A percentile compares a stretch with the other conserved stretches of the same genome.
These are phyloP conservation scores for Lasioglossum marginatum DNA, from an alignment of 2,888 invertebrate species.

Conservation along the genomic window DNA sequence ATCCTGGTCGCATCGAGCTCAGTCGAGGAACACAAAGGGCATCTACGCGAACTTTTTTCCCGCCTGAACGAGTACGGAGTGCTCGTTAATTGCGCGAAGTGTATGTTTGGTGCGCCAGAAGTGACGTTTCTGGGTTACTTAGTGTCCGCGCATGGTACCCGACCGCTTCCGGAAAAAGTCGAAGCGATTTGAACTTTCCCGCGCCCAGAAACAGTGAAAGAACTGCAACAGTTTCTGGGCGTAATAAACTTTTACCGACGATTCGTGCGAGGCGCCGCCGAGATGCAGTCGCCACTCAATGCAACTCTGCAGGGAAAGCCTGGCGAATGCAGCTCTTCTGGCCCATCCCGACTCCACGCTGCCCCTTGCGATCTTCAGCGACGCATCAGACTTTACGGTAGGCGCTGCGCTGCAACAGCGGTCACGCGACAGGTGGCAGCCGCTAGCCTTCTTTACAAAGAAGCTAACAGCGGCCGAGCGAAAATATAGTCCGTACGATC, in stretches of 20 bases:
- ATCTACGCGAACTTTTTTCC: too few species aligned
- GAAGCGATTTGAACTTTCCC: too few species aligned
- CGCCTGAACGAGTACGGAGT: too few species aligned
- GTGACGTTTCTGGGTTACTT: slow-evolving; percentile 74
- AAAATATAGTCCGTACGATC: not conserved
- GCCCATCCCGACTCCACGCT: slow-evolving; percentile 47
- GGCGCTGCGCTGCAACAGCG: slow-evolving; percentile 50
- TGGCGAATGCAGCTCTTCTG: slow-evolving; percentile 45
- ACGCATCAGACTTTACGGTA: slow-evolving; percentile 16
- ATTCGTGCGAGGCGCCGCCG: not conserved
- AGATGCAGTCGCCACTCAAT: slow-evolving; percentile 18
- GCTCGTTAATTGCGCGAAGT: slow-evolving; percentile 72
- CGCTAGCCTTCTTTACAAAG: not conserved
- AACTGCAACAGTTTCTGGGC: too few species aligned
- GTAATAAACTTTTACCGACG: slow-evolving; percentile 80
- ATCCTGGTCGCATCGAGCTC: too few species aligned
- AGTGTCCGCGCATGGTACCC: too few species aligned
- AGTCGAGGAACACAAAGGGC: too few species aligned
- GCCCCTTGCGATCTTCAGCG: slow-evolving; percentile 48
- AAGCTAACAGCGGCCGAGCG: not conserved
- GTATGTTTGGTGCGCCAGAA: slow-evolving; percentile 68
- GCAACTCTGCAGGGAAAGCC: slow-evolving; percentile 33
- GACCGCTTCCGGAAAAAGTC: too few species aligned
- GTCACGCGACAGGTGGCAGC: slow-evolving; percentile 29
- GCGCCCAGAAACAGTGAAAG: too few species aligned